A percentile compares a stretch with the other conserved stretches of the same genome.
Evolutionary conservation across 2,113 vertebrate genomes (phyloP).

Genomic region (Mohoua ochrocephala): DNA sequence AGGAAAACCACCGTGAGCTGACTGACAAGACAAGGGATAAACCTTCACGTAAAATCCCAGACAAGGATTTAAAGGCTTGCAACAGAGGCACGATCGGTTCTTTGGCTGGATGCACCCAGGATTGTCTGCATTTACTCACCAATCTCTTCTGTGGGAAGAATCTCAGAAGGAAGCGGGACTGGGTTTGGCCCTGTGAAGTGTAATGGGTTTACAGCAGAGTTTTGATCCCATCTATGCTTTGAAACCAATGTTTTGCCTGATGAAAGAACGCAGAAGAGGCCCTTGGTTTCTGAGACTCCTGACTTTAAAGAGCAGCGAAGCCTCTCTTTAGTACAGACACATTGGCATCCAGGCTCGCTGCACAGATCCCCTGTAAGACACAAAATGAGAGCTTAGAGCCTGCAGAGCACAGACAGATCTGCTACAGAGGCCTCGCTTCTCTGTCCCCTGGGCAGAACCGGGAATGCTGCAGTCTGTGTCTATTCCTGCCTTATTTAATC

Average conservation of each 20-base stretch:
- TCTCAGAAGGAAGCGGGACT: neutral
- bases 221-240: neutral
- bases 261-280: neutral
- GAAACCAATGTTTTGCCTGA: neutral
- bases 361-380: neutral
- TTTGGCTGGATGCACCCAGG: neutral
- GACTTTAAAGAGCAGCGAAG: neutral
- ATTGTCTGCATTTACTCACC: neutral
- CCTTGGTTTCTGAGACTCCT: neutral
- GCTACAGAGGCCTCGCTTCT: neutral
- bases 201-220: neutral
- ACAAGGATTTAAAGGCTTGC: slow-evolving; percentile 3
- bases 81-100: neutral
- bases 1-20: neutral
- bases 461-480: neutral
- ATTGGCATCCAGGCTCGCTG: neutral
- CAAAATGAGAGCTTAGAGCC: neutral
- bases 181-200: neutral
- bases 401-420: neutral
- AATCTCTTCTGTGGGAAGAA: neutral
- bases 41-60: slow-evolving; percentile 24
- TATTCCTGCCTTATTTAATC: neutral
- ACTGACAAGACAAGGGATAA: slow-evolving; percentile 19
- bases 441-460: neutral
- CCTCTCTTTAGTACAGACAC: neutral